These are phyloP conservation scores for Mimas tiliae DNA, from an alignment of 2,888 invertebrate species.

Conservation along the genomic window DNA sequence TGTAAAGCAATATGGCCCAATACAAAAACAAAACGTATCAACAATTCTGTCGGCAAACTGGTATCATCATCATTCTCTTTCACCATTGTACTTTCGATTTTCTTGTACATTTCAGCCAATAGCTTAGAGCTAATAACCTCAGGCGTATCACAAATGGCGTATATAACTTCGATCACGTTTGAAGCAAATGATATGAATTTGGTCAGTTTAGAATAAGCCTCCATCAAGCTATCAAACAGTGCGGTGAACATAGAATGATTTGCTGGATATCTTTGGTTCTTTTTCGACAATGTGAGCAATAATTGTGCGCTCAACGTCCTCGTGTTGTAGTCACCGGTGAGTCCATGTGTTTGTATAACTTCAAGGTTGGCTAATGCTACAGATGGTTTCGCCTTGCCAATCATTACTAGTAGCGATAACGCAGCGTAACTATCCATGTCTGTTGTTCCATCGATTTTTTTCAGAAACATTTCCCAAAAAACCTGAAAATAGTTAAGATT, in stretches of 20 bases:
- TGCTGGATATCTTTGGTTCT: slow-evolving; percentile 68
- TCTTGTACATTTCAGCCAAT: slow-evolving; percentile 74
- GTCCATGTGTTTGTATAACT: slow-evolving; percentile 89
- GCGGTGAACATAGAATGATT: slow-evolving; percentile 68
- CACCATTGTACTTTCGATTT: slow-evolving; percentile 69
- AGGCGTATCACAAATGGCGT: slow-evolving; percentile 84
- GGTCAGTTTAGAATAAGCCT: slow-evolving; percentile 74
- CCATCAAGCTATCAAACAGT: slow-evolving; percentile 69
- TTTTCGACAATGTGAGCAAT: slow-evolving; percentile 64
- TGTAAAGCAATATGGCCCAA: slow-evolving; percentile 92
- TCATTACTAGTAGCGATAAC: slow-evolving; percentile 91
- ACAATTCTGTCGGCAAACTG: slow-evolving; percentile 65
- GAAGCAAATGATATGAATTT: slow-evolving; percentile 82
- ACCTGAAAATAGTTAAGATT: slow-evolving; percentile 80
- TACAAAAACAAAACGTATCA: slow-evolving; percentile 84
- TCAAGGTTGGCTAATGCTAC: slow-evolving; percentile 88
- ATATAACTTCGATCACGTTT: slow-evolving; percentile 80
- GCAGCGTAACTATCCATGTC: slow-evolving; percentile 90
- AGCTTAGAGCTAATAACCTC: slow-evolving; percentile 80
- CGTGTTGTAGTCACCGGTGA: slow-evolving; percentile 81
- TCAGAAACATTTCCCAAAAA: slow-evolving; percentile 93
- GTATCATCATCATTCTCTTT: slow-evolving; percentile 66
- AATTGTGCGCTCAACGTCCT: slow-evolving; percentile 68
- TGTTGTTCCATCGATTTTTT: slow-evolving; percentile 88
- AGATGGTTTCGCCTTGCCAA: slow-evolving; percentile 83